Evolutionary conservation across 2,888 invertebrate genomes (phyloP).

Genomic region (Herminia tarsipennalis): DNA sequence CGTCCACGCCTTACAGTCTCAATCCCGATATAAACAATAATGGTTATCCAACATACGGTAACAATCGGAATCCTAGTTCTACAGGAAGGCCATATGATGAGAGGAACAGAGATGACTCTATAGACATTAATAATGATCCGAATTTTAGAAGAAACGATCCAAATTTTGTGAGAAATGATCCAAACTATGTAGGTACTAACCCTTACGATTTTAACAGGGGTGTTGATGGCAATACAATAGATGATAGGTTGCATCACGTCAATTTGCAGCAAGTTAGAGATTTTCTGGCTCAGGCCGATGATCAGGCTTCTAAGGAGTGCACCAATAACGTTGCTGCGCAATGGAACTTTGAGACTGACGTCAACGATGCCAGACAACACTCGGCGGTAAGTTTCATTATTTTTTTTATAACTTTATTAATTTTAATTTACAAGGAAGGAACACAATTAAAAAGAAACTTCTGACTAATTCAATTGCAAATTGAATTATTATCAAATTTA

Average conservation of each 20-base stretch:
- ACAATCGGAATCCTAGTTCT: slow-evolving; percentile 60
- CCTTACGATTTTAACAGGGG: slow-evolving; percentile 76
- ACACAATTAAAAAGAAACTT: no score
- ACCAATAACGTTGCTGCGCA: slow-evolving; percentile 94
- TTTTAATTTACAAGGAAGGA: neutral
- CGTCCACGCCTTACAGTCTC: slow-evolving; percentile 71
- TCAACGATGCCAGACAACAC: slow-evolving; percentile 92
- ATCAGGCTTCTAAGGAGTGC: slow-evolving; percentile 92
- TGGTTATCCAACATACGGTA: slow-evolving; percentile 72
- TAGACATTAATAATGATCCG: slow-evolving; percentile 76
- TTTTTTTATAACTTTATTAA: neutral
- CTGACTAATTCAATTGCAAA: no score
- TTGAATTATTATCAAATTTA: no score
- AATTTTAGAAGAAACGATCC: slow-evolving; percentile 81
- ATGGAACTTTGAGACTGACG: slow-evolving; percentile 95
- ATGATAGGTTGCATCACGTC: slow-evolving; percentile 74
- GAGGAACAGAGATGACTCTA: slow-evolving; percentile 73
- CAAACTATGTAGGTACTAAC: slow-evolving; percentile 73
- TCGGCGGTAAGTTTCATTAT: slow-evolving; percentile 89
- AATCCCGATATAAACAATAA: slow-evolving; percentile 80
- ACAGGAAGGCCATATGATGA: slow-evolving; percentile 61
- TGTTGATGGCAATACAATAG: slow-evolving; percentile 65
- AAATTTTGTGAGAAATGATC: slow-evolving; percentile 79
- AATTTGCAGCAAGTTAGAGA: slow-evolving; percentile 81
- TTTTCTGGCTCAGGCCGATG: slow-evolving; percentile 89